Evolutionary conservation across 1,140 invertebrate species (phyloP).

Genomic region (Antheraea mylitta): DNA sequence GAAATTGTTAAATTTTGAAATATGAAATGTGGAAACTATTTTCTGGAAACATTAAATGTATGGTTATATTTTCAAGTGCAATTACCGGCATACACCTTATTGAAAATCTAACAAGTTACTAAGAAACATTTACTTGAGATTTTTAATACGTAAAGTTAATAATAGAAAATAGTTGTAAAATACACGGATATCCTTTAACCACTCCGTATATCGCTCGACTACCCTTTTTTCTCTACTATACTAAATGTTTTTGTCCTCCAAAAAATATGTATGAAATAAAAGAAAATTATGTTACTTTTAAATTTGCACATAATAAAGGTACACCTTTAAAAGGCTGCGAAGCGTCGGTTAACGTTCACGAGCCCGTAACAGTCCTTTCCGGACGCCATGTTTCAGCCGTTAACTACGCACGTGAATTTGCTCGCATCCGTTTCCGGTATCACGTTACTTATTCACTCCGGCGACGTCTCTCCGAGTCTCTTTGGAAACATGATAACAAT

Average conservation of each 20-base stretch:
- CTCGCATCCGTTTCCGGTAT: constrained; percentile 38
- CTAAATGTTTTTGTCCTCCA: neutral
- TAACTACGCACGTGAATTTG: constrained; percentile 45
- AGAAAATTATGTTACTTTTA: constrained; percentile 19
- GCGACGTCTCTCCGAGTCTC: constrained; percentile 7
- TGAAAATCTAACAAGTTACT: too few relatives aligned
- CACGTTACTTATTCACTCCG: constrained; percentile 26
- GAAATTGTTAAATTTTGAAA: too few relatives aligned
- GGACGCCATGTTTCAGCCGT: constrained; percentile 42
- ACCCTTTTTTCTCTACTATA: too few relatives aligned
- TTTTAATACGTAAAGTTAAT: too few relatives aligned
- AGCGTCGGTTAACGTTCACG: constrained; percentile 25
- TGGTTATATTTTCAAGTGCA: too few relatives aligned
- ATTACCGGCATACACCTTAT: too few relatives aligned
- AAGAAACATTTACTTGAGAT: too few relatives aligned
- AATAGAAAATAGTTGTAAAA: too few relatives aligned
- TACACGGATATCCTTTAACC: too few relatives aligned
- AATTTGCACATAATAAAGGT: constrained; percentile 35
- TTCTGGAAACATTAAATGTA: too few relatives aligned
- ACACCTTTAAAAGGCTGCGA: constrained; percentile 30
- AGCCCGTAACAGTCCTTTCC: constrained; percentile 41
- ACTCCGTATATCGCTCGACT: too few relatives aligned
- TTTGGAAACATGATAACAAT: neutral
- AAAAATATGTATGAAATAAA: neutral
- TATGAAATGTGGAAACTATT: too few relatives aligned